Evolutionary conservation across 2,888 invertebrate genomes (phyloP).

Genomic region (Phoenoteleia sp.): DNA sequence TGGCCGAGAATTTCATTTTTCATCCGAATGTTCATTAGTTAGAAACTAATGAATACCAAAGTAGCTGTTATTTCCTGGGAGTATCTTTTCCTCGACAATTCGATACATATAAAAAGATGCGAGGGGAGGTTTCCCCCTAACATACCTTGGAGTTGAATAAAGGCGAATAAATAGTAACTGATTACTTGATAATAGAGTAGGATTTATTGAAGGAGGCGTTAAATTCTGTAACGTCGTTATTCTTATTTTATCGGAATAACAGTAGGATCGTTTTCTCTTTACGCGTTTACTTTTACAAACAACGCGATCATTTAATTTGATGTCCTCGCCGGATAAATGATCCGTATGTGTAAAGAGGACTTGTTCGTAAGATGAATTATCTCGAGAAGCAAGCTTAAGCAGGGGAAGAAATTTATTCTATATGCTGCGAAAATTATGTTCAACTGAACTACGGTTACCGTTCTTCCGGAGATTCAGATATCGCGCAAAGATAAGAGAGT

Average conservation of each 20-base stretch:
- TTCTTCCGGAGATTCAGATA: no score
- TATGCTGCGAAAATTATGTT: no score
- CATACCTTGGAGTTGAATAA: not conserved
- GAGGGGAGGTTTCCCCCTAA: not conserved
- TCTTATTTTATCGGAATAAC: not conserved
- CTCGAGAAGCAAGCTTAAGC: no score
- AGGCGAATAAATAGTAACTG: not conserved
- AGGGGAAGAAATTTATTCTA: no score
- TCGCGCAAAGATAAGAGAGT: no score
- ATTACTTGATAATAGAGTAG: not conserved
- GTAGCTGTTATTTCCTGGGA: conserved; percentile 1
- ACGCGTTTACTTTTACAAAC: no score
- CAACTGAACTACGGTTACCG: no score
- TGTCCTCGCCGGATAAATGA: no score
- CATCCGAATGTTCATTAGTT: conserved; percentile 24
- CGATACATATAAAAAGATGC: not conserved
- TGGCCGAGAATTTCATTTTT: conserved; percentile 13
- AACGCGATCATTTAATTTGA: no score
- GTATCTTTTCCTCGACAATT: not conserved
- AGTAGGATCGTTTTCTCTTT: not conserved
- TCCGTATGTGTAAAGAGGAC: no score
- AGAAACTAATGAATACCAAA: conserved; percentile 23
- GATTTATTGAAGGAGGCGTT: not conserved
- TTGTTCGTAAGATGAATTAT: no score
- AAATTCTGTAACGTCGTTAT: not conserved